A percentile compares a stretch with the other conserved stretches of the same genome.
phyloP scores from a whole-genome alignment of 1,140 invertebrate genomes.

The Drosophila micromelanica region DNA sequence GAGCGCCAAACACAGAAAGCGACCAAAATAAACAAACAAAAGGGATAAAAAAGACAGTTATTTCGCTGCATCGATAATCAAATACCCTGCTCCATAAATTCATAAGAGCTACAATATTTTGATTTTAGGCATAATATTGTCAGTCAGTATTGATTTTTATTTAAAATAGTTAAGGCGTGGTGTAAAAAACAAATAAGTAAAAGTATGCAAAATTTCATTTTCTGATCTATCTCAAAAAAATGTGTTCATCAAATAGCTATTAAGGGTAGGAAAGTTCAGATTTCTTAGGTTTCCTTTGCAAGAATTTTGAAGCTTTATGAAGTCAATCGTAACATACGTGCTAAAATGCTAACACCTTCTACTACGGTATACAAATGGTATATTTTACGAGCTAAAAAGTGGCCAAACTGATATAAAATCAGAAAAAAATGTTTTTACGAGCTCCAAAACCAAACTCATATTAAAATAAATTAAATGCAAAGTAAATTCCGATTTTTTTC shows the following conservation, averaged over 20 bases:
- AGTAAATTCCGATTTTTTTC: conserved; percentile 16
- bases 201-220: not conserved
- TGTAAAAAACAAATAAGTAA: no score
- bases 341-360: not conserved
- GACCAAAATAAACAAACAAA: conserved; percentile 18
- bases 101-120: no score
- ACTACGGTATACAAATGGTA: conserved; percentile 8
- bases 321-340: no score
- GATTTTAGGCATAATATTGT: no score
- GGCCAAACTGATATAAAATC: conserved; percentile 59
- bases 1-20: conserved; percentile 29
- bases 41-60: conserved; percentile 10
- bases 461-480: conserved; percentile 34
- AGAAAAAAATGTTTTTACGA: conserved; percentile 60
- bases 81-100: not conserved
- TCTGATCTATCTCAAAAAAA: not conserved
- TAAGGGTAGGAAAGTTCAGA: no score
- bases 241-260: no score
- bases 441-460: conserved; percentile 2
- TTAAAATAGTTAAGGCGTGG: no score
- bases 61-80: not conserved
- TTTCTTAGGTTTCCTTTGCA: not conserved
- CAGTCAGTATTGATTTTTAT: no score
- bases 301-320: not conserved
- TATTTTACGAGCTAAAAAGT: conserved; percentile 73